Base-by-base conservation (phyloP, 2,113 vertebrate species). In the Perca schrenkii region DNA sequence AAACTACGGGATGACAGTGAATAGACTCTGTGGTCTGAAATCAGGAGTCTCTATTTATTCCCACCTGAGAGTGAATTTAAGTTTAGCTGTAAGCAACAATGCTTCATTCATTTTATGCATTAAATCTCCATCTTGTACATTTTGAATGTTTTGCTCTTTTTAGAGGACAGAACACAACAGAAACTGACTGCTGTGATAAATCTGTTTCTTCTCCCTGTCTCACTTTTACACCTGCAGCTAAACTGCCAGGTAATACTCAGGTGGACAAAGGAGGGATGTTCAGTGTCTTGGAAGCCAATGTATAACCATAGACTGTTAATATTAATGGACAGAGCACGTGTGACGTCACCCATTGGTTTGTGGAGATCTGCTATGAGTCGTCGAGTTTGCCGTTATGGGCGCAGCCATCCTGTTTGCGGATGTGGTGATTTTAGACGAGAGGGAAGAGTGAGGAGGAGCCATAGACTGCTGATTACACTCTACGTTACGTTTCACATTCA, bases 31-130 rank as follows among this genome's bases (percentile, higher is more conserved):
- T 63, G 57, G 58, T 21, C 74, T 77, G 31, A 19, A 75, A 78
- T 67, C 28, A 74, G 14, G 25, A 46, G 49, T 50, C 19, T 74
- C 60, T 67, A 75, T 72, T 74, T 77, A 63, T 58, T 46, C 7
- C 49, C 54, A 75, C 28, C 56, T 74, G 31, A 80, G 40, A 84
- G 6, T 81, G 63, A 67, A 88, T 68, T 67, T 60, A 61, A 71
- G 36, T 54, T 13, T 36, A 69, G 34, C 53, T 50, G 14, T 57
- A 36, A 66, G 34, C 22, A 60, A n/a, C 25, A 64, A 34, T 50
- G 19, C 14, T 36, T 12, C 15, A 65, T 22, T 53, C 12, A 64
- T 64, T 49, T 68, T 11, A 36, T 50, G 34, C 6, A 34, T 84
- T 78, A 65, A 77, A 88, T 79, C 58, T 62, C 61, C 14, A 43